phyloP scores from a whole-genome alignment of 2,113 vertebrate genomes.

The Channa maculata region DNA sequence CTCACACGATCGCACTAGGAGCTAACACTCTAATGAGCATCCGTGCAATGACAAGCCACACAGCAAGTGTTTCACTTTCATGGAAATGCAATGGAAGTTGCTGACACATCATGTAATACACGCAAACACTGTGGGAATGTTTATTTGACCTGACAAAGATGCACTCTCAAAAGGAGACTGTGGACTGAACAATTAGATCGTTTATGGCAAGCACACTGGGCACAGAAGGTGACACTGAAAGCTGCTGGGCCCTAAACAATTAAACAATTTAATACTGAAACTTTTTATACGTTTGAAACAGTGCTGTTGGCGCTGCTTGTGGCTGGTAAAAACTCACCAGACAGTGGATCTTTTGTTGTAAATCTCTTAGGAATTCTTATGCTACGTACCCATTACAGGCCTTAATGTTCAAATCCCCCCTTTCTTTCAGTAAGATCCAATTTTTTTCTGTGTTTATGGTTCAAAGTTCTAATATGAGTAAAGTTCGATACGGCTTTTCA shows the following conservation, averaged over 20 bases:
- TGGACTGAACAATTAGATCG: slow-evolving; percentile 15
- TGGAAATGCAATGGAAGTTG: slow-evolving; percentile 58
- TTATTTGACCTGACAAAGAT: slow-evolving; percentile 65
- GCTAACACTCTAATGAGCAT: slow-evolving; percentile 69
- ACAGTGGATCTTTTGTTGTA: no score
- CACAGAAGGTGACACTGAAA: slow-evolving; percentile 33
- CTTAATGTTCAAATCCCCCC: no score
- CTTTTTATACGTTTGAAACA: no score
- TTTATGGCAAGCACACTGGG: slow-evolving; percentile 21
- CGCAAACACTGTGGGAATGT: slow-evolving; percentile 65
- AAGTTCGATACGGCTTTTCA: no score
- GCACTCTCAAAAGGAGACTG: slow-evolving; percentile 28
- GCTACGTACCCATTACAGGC: no score
- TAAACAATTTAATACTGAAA: no score
- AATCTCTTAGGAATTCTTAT: no score
- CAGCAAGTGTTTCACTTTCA: slow-evolving; percentile 45
- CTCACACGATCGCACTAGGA: slow-evolving; percentile 48
- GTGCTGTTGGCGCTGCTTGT: no score
- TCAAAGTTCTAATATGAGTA: no score
- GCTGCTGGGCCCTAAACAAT: not conserved
- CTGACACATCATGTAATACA: slow-evolving; percentile 51
- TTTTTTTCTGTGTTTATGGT: no score
- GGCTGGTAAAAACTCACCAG: no score
- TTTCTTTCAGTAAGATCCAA: no score
- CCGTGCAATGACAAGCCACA: slow-evolving; percentile 54